These are phyloP conservation scores for Falco peregrinus DNA, from an alignment of 2,797 vertebrate species.

Conservation along the genomic window DNA sequence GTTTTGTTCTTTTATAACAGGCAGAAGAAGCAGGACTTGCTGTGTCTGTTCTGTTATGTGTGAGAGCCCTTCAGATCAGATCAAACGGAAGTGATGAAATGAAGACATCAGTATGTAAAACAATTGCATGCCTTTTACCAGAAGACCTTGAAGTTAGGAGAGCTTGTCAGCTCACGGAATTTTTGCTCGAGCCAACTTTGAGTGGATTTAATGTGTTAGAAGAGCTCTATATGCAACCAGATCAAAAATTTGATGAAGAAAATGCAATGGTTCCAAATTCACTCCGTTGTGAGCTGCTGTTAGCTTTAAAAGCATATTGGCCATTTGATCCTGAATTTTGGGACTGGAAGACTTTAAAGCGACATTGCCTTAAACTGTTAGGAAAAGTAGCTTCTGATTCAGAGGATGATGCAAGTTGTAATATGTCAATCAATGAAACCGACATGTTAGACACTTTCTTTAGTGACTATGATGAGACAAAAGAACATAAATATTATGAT, in stretches of 20 bases:
- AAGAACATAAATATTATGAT: constrained; percentile 75
- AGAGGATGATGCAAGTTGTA: constrained; percentile 82
- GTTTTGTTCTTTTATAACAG: constrained; percentile 66
- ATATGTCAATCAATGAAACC: constrained; percentile 75
- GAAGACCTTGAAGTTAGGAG: constrained; percentile 94
- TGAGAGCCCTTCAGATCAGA: constrained; percentile 95
- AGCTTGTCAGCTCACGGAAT: constrained; percentile 95
- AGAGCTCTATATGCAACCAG: constrained; percentile 90
- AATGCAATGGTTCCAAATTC: constrained; percentile 92
- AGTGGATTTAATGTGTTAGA: constrained; percentile 87
- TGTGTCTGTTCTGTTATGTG: constrained; percentile 91
- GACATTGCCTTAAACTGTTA: constrained; percentile 88
- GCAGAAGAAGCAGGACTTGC: constrained; percentile 88
- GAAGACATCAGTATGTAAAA: constrained; percentile 93
- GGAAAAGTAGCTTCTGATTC: constrained; percentile 84
- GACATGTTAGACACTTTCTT: constrained; percentile 79
- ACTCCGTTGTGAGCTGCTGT: constrained; percentile 92
- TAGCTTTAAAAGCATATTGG: constrained; percentile 96
- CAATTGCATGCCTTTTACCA: constrained; percentile 90
- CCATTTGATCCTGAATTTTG: constrained; percentile 98
- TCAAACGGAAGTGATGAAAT: constrained; percentile 88
- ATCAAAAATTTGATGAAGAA: constrained; percentile 95
- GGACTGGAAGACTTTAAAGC: constrained; percentile 98
- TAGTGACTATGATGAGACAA: constrained; percentile 75
- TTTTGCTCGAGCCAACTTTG: constrained; percentile 87